Evolutionary conservation across 2,113 vertebrate species (phyloP).

Genomic region (Corythoichthys intestinalis): DNA sequence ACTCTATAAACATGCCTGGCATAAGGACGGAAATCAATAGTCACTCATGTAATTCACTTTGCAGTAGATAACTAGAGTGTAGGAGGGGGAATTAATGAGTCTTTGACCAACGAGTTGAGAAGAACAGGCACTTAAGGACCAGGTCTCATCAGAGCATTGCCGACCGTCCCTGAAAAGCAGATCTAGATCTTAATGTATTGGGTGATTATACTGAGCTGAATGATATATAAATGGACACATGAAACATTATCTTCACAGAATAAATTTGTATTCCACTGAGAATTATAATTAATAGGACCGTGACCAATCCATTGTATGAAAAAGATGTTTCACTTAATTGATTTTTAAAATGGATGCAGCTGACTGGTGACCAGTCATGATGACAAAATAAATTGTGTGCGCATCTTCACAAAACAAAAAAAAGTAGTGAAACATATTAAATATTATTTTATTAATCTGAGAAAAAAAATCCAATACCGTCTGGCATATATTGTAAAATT

Average conservation of each 20-base stretch:
- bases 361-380: no score
- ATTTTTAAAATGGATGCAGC: no score
- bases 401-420: no score
- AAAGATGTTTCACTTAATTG: no score
- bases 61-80: conserved; percentile 45
- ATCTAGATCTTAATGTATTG: neutral
- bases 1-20: conserved; percentile 52
- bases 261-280: no score
- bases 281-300: no score
- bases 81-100: conserved; percentile 27
- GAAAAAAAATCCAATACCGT: no score
- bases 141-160: conserved; percentile 26
- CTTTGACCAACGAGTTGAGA: conserved; percentile 35
- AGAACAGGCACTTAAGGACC: conserved; percentile 25
- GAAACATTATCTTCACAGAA: neutral
- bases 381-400: no score
- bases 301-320: no score
- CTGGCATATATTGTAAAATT: no score
- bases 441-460: no score
- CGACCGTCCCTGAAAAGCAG: conserved; percentile 6
- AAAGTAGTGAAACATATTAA: no score
- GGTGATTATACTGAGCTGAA: neutral
- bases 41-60: conserved; percentile 63
- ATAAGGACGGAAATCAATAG: conserved; percentile 68
- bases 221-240: neutral